phyloP scores from a whole-genome alignment of 2,113 vertebrate species.

The Pungitius pungitius region DNA sequence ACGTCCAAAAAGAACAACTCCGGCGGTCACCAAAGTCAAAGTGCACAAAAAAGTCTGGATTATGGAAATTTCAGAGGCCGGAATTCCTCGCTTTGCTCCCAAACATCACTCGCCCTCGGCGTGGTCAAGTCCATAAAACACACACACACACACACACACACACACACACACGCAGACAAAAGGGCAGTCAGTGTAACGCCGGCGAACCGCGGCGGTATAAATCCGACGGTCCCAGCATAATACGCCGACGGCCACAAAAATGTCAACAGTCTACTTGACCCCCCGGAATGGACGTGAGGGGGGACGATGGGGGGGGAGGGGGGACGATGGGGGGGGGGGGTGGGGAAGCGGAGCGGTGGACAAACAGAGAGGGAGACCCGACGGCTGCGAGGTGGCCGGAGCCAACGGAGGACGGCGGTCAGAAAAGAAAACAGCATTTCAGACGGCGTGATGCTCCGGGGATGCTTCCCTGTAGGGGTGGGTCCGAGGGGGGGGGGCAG shows the following conservation, averaged over 20 bases:
- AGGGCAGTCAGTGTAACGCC: conserved; percentile 53
- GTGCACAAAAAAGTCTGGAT: conserved; percentile 45
- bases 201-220: conserved; percentile 69
- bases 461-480: not conserved
- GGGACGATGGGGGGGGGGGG: conserved; percentile 14
- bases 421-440: not conserved
- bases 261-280: conserved; percentile 72
- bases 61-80: conserved; percentile 71
- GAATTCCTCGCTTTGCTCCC: conserved; percentile 66
- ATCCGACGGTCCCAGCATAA: conserved; percentile 71
- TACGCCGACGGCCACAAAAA: conserved; percentile 68
- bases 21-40: conserved; percentile 25
- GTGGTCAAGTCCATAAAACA: conserved; percentile 67
- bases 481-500: not conserved
- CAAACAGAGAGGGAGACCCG: conserved; percentile 38
- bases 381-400: conserved; percentile 47
- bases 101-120: conserved; percentile 59
- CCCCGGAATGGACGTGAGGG: conserved; percentile 63
- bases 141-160: conserved; percentile 35
- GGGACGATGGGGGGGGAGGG: conserved; percentile 28
- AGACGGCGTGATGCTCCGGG: not conserved
- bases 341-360: conserved; percentile 33
- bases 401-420: conserved; percentile 25
- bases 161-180: conserved; percentile 54
- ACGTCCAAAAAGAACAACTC: conserved; percentile 43